These are phyloP conservation scores for Crenichthys baileyi DNA, from an alignment of 2,797 vertebrate species.

Conservation along the genomic window DNA sequence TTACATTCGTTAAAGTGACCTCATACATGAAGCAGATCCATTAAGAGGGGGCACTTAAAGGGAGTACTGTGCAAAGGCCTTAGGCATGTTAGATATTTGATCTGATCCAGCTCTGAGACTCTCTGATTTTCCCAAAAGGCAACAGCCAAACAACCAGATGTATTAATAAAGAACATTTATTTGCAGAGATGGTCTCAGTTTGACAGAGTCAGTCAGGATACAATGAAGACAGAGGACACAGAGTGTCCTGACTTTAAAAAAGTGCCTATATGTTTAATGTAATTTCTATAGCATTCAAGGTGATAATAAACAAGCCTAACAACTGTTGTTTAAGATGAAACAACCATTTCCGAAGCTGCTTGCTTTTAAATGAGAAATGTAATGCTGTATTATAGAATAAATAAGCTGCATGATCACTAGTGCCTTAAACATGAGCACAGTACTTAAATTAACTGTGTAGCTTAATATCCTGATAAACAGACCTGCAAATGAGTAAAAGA, in stretches of 20 bases:
- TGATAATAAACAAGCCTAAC: neutral
- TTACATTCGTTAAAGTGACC: slow-evolving; percentile 23
- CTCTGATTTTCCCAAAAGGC: neutral
- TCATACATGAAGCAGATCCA: slow-evolving; percentile 54
- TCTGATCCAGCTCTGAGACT: neutral
- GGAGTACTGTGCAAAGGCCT: slow-evolving; percentile 23
- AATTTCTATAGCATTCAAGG: neutral
- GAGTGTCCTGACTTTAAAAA: neutral
- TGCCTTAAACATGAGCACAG: slow-evolving; percentile 15
- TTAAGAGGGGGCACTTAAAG: slow-evolving; percentile 4
- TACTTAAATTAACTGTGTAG: slow-evolving; percentile 22
- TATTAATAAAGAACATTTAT: no score
- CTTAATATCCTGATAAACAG: slow-evolving; percentile 28
- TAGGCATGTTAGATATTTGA: neutral
- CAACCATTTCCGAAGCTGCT: neutral
- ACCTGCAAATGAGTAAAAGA: neutral
- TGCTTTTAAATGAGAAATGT: neutral
- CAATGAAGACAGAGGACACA: no score
- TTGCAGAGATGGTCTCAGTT: neutral
- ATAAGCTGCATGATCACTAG: neutral
- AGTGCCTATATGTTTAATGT: neutral
- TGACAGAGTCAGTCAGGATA: neutral
- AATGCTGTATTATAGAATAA: neutral
- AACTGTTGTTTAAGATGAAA: neutral
- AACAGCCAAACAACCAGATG: no score